phyloP scores from a whole-genome alignment of 2,797 vertebrate species.

The Hippocampus kuda region DNA sequence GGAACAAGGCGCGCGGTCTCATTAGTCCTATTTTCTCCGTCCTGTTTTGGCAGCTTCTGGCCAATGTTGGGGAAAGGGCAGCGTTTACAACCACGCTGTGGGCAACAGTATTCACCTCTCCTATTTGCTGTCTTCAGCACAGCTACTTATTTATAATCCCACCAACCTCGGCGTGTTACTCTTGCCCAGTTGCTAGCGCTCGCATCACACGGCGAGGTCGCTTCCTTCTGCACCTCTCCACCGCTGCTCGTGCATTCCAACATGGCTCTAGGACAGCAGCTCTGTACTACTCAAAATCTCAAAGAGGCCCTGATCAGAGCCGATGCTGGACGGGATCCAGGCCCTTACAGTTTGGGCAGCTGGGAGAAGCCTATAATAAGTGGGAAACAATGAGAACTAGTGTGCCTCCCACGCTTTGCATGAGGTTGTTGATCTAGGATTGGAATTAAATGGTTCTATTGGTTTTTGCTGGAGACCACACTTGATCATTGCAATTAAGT shows the following conservation, averaged over 20 bases:
- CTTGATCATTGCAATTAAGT: constrained; percentile 8
- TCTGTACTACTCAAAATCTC: constrained; percentile 61
- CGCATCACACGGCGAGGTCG: constrained; percentile 69
- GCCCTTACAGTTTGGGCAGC: constrained; percentile 63
- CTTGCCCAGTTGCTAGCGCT: constrained; percentile 57
- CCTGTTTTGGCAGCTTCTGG: constrained; percentile 59
- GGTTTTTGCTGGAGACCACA: constrained; percentile 36
- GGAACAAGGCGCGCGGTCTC: constrained; percentile 24
- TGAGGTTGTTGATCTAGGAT: constrained; percentile 56
- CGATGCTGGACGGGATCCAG: constrained; percentile 66
- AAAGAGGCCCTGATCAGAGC: constrained; percentile 70
- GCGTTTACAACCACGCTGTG: constrained; percentile 56
- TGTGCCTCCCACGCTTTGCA: constrained; percentile 66
- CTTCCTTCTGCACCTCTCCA: constrained; percentile 62
- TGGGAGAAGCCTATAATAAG: constrained; percentile 70
- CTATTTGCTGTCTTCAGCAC: constrained; percentile 52
- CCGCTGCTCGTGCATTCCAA: constrained; percentile 65
- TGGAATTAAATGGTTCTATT: constrained; percentile 58
- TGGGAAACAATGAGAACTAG: constrained; percentile 66
- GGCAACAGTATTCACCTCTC: constrained; percentile 65
- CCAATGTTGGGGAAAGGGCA: constrained; percentile 57
- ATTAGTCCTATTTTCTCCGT: constrained; percentile 37
- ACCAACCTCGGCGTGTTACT: constrained; percentile 64
- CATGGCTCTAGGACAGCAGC: constrained; percentile 73
- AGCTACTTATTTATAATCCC: constrained; percentile 74